phyloP scores from a whole-genome alignment of 2,888 invertebrate species.

The Apamea sordens region DNA sequence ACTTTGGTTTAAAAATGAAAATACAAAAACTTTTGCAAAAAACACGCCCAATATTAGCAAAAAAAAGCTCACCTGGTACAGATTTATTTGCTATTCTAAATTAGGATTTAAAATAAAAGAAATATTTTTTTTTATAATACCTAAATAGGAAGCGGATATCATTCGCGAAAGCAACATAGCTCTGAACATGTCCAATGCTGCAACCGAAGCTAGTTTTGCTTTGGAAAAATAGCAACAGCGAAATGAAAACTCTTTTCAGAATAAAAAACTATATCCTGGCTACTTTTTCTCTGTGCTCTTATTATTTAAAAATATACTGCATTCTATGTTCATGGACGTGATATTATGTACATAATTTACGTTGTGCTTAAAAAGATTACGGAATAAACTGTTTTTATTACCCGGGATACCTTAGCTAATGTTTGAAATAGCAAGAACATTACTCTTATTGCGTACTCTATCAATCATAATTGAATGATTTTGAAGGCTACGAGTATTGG shows the following conservation, averaged over 20 bases:
- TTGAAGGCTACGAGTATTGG: too few relatives aligned
- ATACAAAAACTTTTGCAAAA: background rate
- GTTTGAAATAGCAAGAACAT: background rate
- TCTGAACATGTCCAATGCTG: conserved; percentile 23
- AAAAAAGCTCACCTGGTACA: background rate
- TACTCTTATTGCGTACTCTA: too few relatives aligned
- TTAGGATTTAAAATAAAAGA: background rate
- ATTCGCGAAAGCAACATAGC: conserved; percentile 15
- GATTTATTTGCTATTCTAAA: background rate
- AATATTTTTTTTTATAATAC: conserved; percentile 12
- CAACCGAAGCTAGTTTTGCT: conserved; percentile 36
- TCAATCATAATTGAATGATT: too few relatives aligned
- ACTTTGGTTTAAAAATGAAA: background rate
- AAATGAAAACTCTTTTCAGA: conserved; percentile 51
- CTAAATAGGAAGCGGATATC: conserved; percentile 25
- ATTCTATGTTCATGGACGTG: conserved; percentile 21
- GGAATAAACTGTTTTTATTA: background rate
- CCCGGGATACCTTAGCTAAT: background rate
- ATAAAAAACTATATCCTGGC: conserved; percentile 44
- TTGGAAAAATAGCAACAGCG: conserved; percentile 44
- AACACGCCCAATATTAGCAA: too few relatives aligned
- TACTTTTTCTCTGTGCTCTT: conserved; percentile 32
- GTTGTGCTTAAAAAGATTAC: conserved; percentile 8
- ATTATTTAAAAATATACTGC: conserved; percentile 40
- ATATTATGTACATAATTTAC: conserved; percentile 18